Percentiles rank a stretch among this genome's conserved stretches.
These are phyloP conservation scores for Apamea epomidion DNA, from an alignment of 2,888 invertebrate genomes.

Conservation along the genomic window DNA sequence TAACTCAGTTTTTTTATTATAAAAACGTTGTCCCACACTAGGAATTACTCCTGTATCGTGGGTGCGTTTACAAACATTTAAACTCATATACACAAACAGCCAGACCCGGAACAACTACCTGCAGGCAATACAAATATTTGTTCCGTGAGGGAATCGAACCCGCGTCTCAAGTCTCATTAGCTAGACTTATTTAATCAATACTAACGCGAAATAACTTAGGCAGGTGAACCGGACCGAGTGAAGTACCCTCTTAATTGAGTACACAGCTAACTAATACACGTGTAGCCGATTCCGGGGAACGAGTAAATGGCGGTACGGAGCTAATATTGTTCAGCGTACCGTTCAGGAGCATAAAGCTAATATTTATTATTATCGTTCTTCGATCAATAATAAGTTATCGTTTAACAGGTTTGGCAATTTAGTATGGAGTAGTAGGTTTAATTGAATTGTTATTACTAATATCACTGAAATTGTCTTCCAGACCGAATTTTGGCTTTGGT, in stretches of 20 bases:
- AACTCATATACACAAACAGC: too few relatives aligned
- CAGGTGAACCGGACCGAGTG: slow-evolving; percentile 3
- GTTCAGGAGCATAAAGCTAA: not conserved
- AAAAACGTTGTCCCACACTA: too few relatives aligned
- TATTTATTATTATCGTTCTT: too few relatives aligned
- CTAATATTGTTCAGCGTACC: slow-evolving; percentile 5
- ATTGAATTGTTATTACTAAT: not conserved
- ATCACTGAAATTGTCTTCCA: not conserved
- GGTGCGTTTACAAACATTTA: too few relatives aligned
- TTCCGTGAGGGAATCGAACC: too few relatives aligned
- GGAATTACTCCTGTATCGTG: too few relatives aligned
- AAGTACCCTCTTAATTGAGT: not conserved
- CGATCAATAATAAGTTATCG: not conserved
- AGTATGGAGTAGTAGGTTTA: not conserved
- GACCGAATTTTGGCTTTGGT: too few relatives aligned
- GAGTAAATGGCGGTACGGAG: not conserved
- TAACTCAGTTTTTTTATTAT: too few relatives aligned
- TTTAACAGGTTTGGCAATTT: not conserved
- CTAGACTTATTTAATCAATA: too few relatives aligned
- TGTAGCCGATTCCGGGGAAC: not conserved
- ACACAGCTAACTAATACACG: not conserved
- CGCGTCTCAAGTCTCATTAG: too few relatives aligned
- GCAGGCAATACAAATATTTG: too few relatives aligned
- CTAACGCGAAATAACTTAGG: not conserved
- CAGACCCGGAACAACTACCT: too few relatives aligned